Percentiles rank a stretch among this genome's conserved stretches.
Evolutionary conservation across 2,888 invertebrate genomes (phyloP).

Genomic region (Chloromyia formosa): DNA sequence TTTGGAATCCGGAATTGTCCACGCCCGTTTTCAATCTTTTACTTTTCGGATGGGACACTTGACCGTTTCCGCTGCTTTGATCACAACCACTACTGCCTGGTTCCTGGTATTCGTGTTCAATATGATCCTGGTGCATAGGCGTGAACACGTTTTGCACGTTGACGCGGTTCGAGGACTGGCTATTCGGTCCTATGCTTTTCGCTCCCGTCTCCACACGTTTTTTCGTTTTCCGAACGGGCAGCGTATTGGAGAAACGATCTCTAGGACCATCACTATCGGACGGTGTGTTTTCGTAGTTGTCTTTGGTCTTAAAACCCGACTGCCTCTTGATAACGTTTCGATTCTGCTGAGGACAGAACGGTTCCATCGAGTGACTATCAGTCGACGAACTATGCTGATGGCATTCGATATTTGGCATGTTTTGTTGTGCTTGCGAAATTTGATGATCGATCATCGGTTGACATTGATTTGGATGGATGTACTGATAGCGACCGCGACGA

Average conservation of each 20-base stretch:
- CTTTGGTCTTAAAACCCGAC: slow-evolving; percentile 60
- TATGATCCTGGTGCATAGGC: slow-evolving; percentile 46
- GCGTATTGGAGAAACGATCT: slow-evolving; percentile 67
- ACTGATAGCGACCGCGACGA: slow-evolving; percentile 65
- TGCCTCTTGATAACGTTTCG: slow-evolving; percentile 59
- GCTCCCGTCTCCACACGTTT: slow-evolving; percentile 66
- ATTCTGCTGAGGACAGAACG: slow-evolving; percentile 53
- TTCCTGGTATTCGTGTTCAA: slow-evolving; percentile 60
- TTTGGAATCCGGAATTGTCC: slow-evolving; percentile 80
- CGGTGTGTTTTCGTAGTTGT: slow-evolving; percentile 68
- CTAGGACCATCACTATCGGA: slow-evolving; percentile 63
- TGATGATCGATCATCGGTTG: slow-evolving; percentile 53
- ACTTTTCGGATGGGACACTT: slow-evolving; percentile 52
- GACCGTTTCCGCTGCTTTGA: slow-evolving; percentile 53
- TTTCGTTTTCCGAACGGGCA: slow-evolving; percentile 68
- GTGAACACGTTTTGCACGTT: slow-evolving; percentile 65
- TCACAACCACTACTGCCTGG: slow-evolving; percentile 55
- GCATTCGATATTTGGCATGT: slow-evolving; percentile 52
- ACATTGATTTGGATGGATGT: slow-evolving; percentile 54
- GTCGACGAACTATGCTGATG: slow-evolving; percentile 53
- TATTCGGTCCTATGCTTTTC: slow-evolving; percentile 62
- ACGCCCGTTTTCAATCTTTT: slow-evolving; percentile 68
- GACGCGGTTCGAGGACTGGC: slow-evolving; percentile 57
- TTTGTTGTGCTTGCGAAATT: slow-evolving; percentile 50
- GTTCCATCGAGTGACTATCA: slow-evolving; percentile 54